phyloP scores from a whole-genome alignment of 2,888 invertebrate species.

The Phalera bucephala region DNA sequence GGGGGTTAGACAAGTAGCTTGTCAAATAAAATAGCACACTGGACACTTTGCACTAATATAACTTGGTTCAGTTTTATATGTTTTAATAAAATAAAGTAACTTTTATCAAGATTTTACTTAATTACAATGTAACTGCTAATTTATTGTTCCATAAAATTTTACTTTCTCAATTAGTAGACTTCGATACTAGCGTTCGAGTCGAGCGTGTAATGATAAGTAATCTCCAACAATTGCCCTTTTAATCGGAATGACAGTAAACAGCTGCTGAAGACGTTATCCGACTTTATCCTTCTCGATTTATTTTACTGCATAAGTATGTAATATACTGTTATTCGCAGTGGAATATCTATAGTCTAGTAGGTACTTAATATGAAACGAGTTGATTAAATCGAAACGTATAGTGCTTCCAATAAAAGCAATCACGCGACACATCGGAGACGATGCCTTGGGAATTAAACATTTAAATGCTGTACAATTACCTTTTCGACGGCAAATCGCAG shows the following conservation, averaged over 20 bases:
- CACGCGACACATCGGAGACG: conserved; percentile 48
- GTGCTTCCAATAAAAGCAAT: conserved; percentile 53
- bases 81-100: conserved; percentile 16
- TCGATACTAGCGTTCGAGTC: conserved; percentile 23
- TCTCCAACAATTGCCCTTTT: conserved; percentile 33
- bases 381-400: conserved; percentile 53
- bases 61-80: no score
- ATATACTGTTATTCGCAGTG: conserved; percentile 33
- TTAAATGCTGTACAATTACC: conserved; percentile 64
- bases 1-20: no score
- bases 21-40: no score
- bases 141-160: conserved; percentile 34
- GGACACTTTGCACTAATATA: neutral
- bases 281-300: conserved; percentile 43
- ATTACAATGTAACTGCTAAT: conserved; percentile 27
- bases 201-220: conserved; percentile 36
- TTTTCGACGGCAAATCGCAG: conserved; percentile 63
- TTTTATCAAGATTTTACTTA: conserved; percentile 19
- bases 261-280: conserved; percentile 43
- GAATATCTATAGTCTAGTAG: conserved; percentile 17
- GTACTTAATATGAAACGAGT: conserved; percentile 40
- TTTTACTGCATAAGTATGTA: conserved; percentile 35
- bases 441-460: conserved; percentile 58
- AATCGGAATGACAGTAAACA: conserved; percentile 41
- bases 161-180: conserved; percentile 35